A percentile compares a stretch with the other conserved stretches of the same genome.
Conservation (phyloP, 2,797 vertebrate genomes). For the Trachops cirrhosus region DNA sequence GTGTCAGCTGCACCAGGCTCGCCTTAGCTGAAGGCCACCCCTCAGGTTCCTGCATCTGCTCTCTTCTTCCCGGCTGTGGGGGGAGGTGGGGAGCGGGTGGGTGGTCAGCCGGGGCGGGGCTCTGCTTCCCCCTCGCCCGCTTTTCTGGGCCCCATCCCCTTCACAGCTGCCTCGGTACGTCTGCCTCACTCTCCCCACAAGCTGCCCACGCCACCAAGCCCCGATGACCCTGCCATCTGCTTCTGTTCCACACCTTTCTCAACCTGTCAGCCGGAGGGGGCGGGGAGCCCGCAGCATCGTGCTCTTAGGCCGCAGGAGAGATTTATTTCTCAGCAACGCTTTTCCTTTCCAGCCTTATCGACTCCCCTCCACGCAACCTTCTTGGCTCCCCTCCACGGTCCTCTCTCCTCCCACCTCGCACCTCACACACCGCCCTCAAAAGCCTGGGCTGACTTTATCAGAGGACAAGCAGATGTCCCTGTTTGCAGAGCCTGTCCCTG, state of each 20-base stretch:
- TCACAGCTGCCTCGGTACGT: not conserved
- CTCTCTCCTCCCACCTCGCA: not conserved
- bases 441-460: not conserved
- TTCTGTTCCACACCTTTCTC: not conserved
- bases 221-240: not conserved
- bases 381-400: not conserved
- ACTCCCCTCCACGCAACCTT: not conserved
- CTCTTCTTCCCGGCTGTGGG: not conserved
- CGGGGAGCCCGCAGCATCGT: not conserved
- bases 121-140: not conserved
- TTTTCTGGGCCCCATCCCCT: not conserved
- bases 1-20: not conserved
- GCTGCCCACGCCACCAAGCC: not conserved
- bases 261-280: not conserved
- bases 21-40: not conserved
- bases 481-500: not conserved
- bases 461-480: conserved; percentile 26
- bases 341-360: not conserved
- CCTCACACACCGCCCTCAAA: not conserved
- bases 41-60: accelerated
- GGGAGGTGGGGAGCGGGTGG: no score
- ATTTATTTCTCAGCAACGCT: not conserved
- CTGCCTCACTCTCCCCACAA: not conserved
- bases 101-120: not conserved
- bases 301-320: no score